Conservation (phyloP, 2,113 vertebrate species). For the Vimba vimba region DNA sequence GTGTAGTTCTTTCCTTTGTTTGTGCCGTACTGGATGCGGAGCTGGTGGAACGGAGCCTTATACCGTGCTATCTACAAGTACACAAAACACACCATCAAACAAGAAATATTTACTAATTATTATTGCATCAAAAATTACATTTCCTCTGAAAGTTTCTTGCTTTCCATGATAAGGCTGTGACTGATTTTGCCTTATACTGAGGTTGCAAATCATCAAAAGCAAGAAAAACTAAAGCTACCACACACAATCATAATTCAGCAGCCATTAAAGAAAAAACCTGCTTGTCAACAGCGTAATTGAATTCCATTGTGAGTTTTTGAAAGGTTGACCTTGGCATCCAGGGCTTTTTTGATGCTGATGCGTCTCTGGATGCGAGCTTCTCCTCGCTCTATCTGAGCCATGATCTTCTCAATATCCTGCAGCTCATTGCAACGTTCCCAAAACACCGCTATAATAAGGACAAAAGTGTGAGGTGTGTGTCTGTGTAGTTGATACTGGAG, state of each 20-base stretch:
- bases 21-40: slow-evolving; percentile 88
- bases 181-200: slow-evolving; percentile 2
- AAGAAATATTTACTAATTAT: slow-evolving; percentile 32
- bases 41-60: slow-evolving; percentile 88
- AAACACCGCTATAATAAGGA: slow-evolving; percentile 80
- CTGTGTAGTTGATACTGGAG: background rate
- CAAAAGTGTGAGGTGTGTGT: background rate
- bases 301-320: background rate
- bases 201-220: slow-evolving; percentile 29
- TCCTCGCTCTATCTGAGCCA: slow-evolving; percentile 90
- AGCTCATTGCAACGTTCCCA: slow-evolving; percentile 92
- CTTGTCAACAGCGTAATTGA: slow-evolving; percentile 14
- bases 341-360: slow-evolving; percentile 90
- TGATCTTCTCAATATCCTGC: slow-evolving; percentile 89
- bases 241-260: slow-evolving; percentile 25
- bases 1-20: slow-evolving; percentile 93
- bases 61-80: slow-evolving; percentile 84
- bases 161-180: background rate
- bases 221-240: background rate
- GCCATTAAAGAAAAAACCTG: slow-evolving; percentile 10
- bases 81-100: slow-evolving; percentile 33
- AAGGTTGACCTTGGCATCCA: slow-evolving; percentile 83
- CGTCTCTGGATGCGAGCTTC: slow-evolving; percentile 88
- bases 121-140: slow-evolving; percentile 2
- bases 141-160: background rate